Evolutionary conservation across 2,113 vertebrate species (phyloP).

Genomic region (Protobothrops flavoviridis): DNA sequence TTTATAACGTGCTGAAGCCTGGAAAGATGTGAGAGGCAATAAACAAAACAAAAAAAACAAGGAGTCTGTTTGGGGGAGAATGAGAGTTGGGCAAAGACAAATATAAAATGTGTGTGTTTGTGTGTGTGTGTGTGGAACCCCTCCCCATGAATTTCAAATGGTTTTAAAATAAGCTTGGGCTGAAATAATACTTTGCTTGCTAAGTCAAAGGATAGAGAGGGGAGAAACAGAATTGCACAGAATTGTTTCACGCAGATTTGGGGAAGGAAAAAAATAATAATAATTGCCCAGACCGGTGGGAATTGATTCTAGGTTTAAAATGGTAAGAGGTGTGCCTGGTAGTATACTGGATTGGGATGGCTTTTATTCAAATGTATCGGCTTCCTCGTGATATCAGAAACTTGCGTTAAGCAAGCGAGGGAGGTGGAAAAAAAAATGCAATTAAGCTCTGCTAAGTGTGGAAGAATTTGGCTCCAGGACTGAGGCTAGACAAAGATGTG

Average conservation of each 20-base stretch:
- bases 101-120: not conserved
- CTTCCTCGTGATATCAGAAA: slow-evolving; percentile 85
- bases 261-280: not conserved
- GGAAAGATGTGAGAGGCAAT: slow-evolving; percentile 32
- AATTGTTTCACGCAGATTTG: not conserved
- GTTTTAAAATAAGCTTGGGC: slow-evolving; percentile 21
- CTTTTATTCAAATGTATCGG: slow-evolving; percentile 93
- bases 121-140: not conserved
- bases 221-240: not conserved
- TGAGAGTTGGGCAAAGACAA: not conserved
- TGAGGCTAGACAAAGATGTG: slow-evolving; percentile 18
- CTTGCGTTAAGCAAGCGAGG: slow-evolving; percentile 80
- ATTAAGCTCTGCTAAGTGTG: slow-evolving; percentile 85
- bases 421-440: slow-evolving; percentile 66
- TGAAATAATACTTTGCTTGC: slow-evolving; percentile 20
- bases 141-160: not conserved
- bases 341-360: slow-evolving; percentile 88
- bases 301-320: not conserved
- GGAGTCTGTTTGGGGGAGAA: not conserved
- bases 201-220: not conserved
- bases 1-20: slow-evolving; percentile 29
- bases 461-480: slow-evolving; percentile 65
- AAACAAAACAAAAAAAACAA: not conserved
- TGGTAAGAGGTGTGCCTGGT: slow-evolving; percentile 72
- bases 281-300: not conserved